Conservation (phyloP, 2,113 vertebrate species). For the Oncorhynchus gorbuscha region DNA sequence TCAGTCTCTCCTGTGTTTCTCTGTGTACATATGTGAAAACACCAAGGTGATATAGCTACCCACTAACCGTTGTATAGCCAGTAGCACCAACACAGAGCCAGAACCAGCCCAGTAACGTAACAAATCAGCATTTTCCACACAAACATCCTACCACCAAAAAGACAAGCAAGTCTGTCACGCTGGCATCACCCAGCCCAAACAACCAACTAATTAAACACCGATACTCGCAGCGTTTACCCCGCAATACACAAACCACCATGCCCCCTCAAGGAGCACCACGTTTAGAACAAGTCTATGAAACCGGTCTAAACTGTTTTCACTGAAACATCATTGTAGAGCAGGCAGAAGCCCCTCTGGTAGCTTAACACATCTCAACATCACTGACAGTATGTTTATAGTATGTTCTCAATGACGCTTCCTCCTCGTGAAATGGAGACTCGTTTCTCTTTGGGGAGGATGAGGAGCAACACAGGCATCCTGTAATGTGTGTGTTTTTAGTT, state of each 20-base stretch:
- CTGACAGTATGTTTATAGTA: no score
- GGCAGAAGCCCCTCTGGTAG: no score
- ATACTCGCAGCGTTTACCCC: constrained; percentile 31
- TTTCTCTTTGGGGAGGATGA: constrained; percentile 52
- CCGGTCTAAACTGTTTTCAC: no score
- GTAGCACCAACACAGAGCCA: not conserved
- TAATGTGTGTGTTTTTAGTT: constrained; percentile 39
- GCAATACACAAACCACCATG: no score
- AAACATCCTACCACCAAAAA: constrained; percentile 28
- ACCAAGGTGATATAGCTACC: no score
- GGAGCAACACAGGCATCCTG: constrained; percentile 46
- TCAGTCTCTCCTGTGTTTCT: no score
- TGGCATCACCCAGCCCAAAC: constrained; percentile 35
- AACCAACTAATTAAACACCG: constrained; percentile 22
- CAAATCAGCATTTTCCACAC: constrained; percentile 11
- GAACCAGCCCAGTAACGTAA: not conserved
- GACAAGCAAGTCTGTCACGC: constrained; percentile 31
- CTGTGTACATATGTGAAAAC: no score
- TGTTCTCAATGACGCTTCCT: constrained; percentile 59
- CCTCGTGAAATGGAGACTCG: constrained; percentile 46
- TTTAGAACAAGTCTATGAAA: no score
- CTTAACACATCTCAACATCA: no score
- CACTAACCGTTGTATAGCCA: not conserved
- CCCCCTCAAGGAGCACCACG: no score
- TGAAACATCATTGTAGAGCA: no score